A percentile compares a stretch with the other conserved stretches of the same genome.
These are phyloP conservation scores for Opisthograptis luteolata DNA, from an alignment of 2,888 invertebrate genomes.

Conservation along the genomic window DNA sequence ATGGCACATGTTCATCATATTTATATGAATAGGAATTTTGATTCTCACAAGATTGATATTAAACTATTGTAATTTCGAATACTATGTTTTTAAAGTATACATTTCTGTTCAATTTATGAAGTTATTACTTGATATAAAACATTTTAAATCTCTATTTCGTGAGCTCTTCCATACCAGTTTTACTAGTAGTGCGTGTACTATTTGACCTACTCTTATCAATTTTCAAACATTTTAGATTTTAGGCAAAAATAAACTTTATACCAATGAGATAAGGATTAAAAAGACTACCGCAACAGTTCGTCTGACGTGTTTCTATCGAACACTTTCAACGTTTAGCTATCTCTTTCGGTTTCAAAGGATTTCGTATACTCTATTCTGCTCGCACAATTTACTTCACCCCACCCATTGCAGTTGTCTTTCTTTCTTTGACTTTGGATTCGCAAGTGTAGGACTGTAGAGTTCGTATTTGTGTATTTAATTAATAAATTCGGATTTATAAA, in stretches of 20 bases:
- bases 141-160: not conserved
- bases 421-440: slow-evolving; percentile 58
- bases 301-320: slow-evolving; percentile 47
- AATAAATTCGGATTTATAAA: not conserved
- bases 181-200: not conserved
- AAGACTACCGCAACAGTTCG: slow-evolving; percentile 10
- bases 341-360: slow-evolving; percentile 46
- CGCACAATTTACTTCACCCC: slow-evolving; percentile 55
- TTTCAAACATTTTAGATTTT: not conserved
- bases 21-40: too few species aligned
- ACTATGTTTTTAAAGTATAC: too few species aligned
- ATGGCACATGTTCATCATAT: too few species aligned
- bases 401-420: slow-evolving; percentile 55
- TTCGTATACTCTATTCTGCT: slow-evolving; percentile 32
- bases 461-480: slow-evolving; percentile 31
- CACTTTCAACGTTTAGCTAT: slow-evolving; percentile 53
- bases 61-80: too few species aligned
- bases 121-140: too few species aligned
- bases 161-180: not conserved
- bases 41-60: too few species aligned
- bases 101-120: too few species aligned
- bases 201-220: slow-evolving; percentile 5
- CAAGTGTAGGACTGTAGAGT: slow-evolving; percentile 47
- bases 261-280: not conserved
- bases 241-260: slow-evolving; percentile 12